Conservation (phyloP, 2,113 vertebrate genomes). For the Mellivora capensis region DNA sequence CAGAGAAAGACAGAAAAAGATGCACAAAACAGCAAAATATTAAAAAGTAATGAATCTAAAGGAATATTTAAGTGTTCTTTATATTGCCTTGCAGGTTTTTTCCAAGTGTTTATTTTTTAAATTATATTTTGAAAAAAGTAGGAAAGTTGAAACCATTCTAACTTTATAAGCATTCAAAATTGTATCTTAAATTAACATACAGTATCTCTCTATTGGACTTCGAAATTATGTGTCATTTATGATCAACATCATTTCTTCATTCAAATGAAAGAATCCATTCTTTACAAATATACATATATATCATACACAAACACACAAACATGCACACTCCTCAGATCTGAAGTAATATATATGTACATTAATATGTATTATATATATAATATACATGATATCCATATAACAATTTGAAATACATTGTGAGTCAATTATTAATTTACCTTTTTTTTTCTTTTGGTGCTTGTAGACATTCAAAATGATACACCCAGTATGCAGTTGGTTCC, state of each 20-base stretch:
- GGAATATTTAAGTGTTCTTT: background rate
- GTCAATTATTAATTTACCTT: background rate
- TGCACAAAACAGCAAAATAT: background rate
- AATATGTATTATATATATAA: background rate
- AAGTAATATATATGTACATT: too few species aligned
- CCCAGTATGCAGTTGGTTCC: background rate
- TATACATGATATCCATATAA: background rate
- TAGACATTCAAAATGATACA: background rate
- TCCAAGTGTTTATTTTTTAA: background rate
- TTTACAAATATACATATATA: background rate
- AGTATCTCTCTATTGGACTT: background rate
- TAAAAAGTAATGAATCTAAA: background rate
- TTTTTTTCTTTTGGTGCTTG: background rate
- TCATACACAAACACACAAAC: too few species aligned
- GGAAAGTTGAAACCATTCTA: background rate
- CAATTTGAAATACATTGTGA: background rate
- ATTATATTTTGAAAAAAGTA: background rate
- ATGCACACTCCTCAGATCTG: too few species aligned
- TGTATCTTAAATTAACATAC: background rate
- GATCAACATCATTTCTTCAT: background rate
- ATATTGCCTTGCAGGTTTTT: background rate
- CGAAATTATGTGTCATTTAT: background rate
- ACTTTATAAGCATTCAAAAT: background rate
- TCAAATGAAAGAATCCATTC: background rate
- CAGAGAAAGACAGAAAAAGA: background rate